Conservation (phyloP, 2,888 invertebrate genomes). For the Brenthis hecate region DNA sequence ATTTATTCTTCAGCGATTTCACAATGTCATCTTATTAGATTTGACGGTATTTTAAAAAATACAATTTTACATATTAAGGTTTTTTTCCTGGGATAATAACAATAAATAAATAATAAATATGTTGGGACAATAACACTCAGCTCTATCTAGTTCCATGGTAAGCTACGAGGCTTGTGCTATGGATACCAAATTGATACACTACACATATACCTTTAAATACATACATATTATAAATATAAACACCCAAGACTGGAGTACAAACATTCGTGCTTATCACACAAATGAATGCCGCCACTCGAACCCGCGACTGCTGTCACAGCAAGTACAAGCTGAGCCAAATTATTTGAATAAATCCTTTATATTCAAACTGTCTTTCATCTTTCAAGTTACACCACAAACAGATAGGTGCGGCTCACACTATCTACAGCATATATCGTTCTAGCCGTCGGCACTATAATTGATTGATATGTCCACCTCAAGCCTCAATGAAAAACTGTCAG, state of each 20-base stretch:
- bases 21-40: too few relatives aligned
- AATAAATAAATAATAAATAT: background rate
- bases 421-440: constrained; percentile 65
- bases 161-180: too few relatives aligned
- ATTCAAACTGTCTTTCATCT: background rate
- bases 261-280: too few relatives aligned
- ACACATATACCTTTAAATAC: too few relatives aligned
- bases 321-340: too few relatives aligned
- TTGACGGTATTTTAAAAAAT: too few relatives aligned
- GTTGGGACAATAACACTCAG: background rate
- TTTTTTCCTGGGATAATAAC: background rate
- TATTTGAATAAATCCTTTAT: background rate
- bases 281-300: too few relatives aligned
- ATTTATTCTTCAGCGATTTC: too few relatives aligned
- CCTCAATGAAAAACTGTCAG: constrained; percentile 33
- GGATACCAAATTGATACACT: too few relatives aligned
- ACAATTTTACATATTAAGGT: background rate
- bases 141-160: background rate
- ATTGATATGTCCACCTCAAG: constrained; percentile 71
- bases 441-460: constrained; percentile 75
- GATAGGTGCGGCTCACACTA: constrained; percentile 56
- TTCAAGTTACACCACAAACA: constrained; percentile 41
- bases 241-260: too few relatives aligned
- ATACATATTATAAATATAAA: too few relatives aligned
- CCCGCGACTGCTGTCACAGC: too few relatives aligned